Evolutionary conservation across 1,140 invertebrate species (phyloP).

Genomic region (Pseudomyrmex dendroicus): DNA sequence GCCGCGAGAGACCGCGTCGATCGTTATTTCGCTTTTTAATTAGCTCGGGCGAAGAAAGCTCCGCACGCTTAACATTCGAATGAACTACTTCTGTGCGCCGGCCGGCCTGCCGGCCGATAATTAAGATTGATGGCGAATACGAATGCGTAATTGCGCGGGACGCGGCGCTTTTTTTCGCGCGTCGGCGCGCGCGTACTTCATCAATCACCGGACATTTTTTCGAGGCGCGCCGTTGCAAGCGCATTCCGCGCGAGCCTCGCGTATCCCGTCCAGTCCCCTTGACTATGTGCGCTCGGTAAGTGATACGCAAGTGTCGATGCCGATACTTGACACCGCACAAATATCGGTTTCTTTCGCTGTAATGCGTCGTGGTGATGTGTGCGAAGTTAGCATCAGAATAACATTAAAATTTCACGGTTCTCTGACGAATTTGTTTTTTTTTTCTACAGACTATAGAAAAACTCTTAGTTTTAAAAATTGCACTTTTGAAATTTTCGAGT

Average conservation of each 20-base stretch:
- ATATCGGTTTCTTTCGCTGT: no score
- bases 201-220: slow-evolving; percentile 68
- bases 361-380: no score
- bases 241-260: slow-evolving; percentile 64
- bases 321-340: no score
- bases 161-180: slow-evolving; percentile 60
- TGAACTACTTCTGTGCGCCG: slow-evolving; percentile 68
- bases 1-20: slow-evolving; percentile 30
- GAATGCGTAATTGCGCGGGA: slow-evolving; percentile 73
- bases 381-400: no score
- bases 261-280: slow-evolving; percentile 22
- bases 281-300: slow-evolving; percentile 32
- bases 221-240: slow-evolving; percentile 30
- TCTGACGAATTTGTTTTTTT: no score
- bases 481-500: no score
- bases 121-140: slow-evolving; percentile 74
- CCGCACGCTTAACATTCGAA: slow-evolving; percentile 70
- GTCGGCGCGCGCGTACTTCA: slow-evolving; percentile 63
- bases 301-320: slow-evolving; percentile 33
- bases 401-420: no score
- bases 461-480: no score
- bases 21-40: slow-evolving; percentile 70
- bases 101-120: slow-evolving; percentile 51
- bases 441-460: no score
- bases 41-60: slow-evolving; percentile 65